Percentiles rank a stretch among this genome's conserved stretches.
Conservation (phyloP, 2,888 invertebrate species). For the Drosophila recens region DNA sequence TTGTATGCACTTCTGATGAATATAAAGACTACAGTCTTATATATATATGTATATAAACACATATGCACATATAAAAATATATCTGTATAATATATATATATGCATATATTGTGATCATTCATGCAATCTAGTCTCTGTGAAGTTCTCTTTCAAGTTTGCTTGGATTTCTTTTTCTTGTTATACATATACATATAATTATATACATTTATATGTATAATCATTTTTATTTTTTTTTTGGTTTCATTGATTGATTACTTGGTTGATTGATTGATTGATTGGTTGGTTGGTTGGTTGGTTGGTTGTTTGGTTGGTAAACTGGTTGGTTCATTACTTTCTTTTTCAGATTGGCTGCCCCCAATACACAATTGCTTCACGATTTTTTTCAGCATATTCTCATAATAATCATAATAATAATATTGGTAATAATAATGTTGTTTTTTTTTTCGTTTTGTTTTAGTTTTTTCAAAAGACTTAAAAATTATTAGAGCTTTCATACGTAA, state of each 20-base stretch:
- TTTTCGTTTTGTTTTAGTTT: constrained; percentile 48
- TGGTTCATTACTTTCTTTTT: constrained; percentile 63
- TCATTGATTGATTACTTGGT: constrained; percentile 48
- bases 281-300: constrained; percentile 39
- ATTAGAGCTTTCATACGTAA: constrained; percentile 55
- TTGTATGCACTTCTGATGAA: constrained; percentile 28
- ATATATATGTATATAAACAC: background rate
- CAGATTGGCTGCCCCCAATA: constrained; percentile 86
- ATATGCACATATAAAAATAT: constrained; percentile 13
- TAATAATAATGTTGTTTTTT: constrained; percentile 54
- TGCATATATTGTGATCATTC: constrained; percentile 21
- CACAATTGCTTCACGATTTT: constrained; percentile 86
- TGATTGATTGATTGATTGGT: constrained; percentile 49
- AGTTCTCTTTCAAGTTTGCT: constrained; percentile 14
- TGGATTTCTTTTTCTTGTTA: constrained; percentile 6
- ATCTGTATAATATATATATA: constrained; percentile 11
- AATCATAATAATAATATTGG: constrained; percentile 65
- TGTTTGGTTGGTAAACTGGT: constrained; percentile 51
- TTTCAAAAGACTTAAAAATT: constrained; percentile 61
- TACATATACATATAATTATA: constrained; percentile 24
- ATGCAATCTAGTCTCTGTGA: constrained; percentile 24
- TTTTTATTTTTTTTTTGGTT: constrained; percentile 19
- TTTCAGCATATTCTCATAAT: constrained; percentile 80
- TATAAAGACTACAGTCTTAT: constrained; percentile 13
- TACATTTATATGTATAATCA: constrained; percentile 21